Evolutionary conservation across 2,113 vertebrate genomes (phyloP), one percentile per base, ranked within the genome.

Genomic region (Corydoras maculifer): DNA sequence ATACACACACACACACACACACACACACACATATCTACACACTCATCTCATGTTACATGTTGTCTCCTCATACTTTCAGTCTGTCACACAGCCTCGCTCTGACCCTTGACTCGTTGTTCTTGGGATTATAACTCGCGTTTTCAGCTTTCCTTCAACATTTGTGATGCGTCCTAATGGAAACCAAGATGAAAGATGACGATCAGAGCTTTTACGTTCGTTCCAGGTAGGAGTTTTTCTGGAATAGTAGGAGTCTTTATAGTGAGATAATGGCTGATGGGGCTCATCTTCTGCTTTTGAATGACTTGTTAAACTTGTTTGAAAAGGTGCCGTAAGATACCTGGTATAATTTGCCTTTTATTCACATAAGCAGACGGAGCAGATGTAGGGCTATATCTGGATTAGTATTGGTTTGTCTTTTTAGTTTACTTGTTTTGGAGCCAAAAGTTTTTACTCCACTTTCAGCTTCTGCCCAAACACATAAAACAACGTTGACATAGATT

Each of bases 81-180:
- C 31, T 43, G 65, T 68, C 50, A 9, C 31, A 65, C 54, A 11
- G 18, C 2, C 62, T 58, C 7, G 13, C 5, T 51, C 25, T 4
- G 29, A 9, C 55, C 35, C 35, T 1, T 43, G 11, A 18, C n/a
- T 5, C 8, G 0, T 1, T 6, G 3, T 55, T 11, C 50, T 11
- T 35, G 30, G 25, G 55, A 66, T 53, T 10, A 29, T 15, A 29
- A 8, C 2, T 35, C 32, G 9, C 18, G 50, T 65, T 29, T n/a
- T 49, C 15, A 10, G 7, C 5, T 65, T 68, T 68, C n/a, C 2
- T 59, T 67, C 3, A n/a, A 10, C 6, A 58, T 76, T 58, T 80
- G 58, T 67, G 75, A 79, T 75, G 73, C 59, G 74, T 63, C 57
- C 79, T 75, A 78, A 86, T 86, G 84, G 82, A 76, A 71, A 76